These are phyloP conservation scores for Oreochromis aureus DNA, from an alignment of 2,113 vertebrate species.

Conservation along the genomic window DNA sequence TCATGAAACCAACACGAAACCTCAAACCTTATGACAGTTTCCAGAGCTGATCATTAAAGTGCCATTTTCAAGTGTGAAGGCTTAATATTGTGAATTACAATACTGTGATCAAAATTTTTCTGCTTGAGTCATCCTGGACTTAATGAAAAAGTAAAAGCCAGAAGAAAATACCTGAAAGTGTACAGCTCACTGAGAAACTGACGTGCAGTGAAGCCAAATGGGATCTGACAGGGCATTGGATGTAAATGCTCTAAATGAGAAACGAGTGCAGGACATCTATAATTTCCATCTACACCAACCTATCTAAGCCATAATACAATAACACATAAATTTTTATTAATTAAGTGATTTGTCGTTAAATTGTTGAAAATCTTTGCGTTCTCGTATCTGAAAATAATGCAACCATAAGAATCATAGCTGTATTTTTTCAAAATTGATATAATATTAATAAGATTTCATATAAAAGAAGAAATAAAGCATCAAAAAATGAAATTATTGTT, in stretches of 20 bases:
- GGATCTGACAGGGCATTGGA: rapidly evolving
- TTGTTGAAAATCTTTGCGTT: background rate
- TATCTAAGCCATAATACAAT: background rate
- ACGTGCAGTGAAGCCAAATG: background rate
- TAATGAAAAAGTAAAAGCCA: background rate
- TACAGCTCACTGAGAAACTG: background rate
- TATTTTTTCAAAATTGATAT: background rate
- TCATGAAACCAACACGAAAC: background rate
- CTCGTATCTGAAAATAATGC: background rate
- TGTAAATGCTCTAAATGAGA: background rate
- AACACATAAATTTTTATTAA: background rate
- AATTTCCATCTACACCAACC: background rate
- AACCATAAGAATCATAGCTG: background rate
- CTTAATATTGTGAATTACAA: background rate
- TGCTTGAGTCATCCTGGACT: background rate
- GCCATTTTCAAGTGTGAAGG: background rate
- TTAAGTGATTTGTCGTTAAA: background rate
- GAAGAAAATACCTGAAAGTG: background rate
- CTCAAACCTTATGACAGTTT: rapidly evolving
- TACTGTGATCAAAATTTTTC: background rate
- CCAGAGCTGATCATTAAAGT: background rate
- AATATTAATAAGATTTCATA: background rate
- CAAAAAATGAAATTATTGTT: rapidly evolving
- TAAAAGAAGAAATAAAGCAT: background rate
- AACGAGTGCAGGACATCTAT: background rate